phyloP scores from a whole-genome alignment of 2,113 vertebrate species.

The Pycnonotus jocosus region DNA sequence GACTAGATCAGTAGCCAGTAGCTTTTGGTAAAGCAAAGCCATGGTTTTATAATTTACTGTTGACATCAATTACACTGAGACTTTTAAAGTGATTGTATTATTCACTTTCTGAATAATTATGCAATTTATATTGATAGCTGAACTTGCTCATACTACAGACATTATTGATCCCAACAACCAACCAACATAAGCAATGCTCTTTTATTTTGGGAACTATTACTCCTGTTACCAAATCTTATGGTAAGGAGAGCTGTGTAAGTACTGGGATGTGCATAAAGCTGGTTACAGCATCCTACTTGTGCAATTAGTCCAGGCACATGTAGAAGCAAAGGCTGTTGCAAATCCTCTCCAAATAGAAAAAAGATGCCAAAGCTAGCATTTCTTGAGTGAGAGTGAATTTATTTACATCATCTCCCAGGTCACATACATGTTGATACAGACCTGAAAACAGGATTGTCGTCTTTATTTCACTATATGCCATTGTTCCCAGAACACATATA shows the following conservation, averaged over 20 bases:
- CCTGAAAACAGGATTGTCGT: neutral
- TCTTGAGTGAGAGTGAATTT: neutral
- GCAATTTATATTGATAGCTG: neutral
- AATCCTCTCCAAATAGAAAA: neutral
- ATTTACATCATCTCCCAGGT: neutral
- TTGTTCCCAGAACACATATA: constrained; percentile 32
- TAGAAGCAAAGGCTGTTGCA: neutral
- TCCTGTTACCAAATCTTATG: neutral
- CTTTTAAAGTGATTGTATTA: neutral
- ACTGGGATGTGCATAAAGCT: neutral
- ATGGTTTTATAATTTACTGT: neutral
- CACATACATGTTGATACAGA: neutral
- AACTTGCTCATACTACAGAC: neutral
- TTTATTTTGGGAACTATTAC: neutral
- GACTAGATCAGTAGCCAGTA: neutral
- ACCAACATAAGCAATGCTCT: neutral
- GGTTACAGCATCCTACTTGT: neutral
- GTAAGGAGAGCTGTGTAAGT: neutral
- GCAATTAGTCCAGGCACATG: neutral
- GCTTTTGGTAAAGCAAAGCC: neutral
- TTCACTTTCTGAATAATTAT: neutral
- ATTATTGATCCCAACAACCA: neutral
- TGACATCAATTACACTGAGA: neutral
- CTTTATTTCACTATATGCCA: constrained; percentile 17
- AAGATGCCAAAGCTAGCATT: neutral